Base-by-base conservation (phyloP, 2,113 vertebrate genomes). In the Strigops habroptila region DNA sequence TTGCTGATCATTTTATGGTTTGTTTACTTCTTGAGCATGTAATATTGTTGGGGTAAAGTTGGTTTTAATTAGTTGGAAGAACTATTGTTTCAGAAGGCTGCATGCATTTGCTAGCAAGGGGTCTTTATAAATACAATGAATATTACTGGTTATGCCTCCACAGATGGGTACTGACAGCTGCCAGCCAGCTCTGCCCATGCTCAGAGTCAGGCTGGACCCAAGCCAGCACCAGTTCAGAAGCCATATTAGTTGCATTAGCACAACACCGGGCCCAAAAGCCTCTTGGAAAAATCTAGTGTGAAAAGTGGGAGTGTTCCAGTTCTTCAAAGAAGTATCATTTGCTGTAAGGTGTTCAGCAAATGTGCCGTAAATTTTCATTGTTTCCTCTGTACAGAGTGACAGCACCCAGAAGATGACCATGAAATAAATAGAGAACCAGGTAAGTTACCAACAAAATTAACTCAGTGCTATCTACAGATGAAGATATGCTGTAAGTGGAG, bases 81-180 rank as follows among this genome's bases (percentile, higher is more conserved):
- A 78, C 51, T 76, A 95, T 95, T 97, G 83, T 96, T 96, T 97
- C 93, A 93, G 93, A 92, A 95, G 65, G 78, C 73, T 87, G 77
- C 88, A 75, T 60, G 48, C 73, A 53, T 93, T 94, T 95, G 69
- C 77, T 88, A 95, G 91, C 77, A 81, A 95, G 86, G 52, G 43
- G 48, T 84, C 91, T 88, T 88, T 71, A 60, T 31, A 82, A 92
- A 86, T 18, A 64, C 81, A 83, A 18, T 31, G 60, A 68, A 52
- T 82, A 51, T 68, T 93, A 39, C 4, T 86, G 89, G 83, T 88
- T 96, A 64, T 84, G 93, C 46, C 69, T 84, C 44, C 65, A 43
- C 91, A 95, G 93, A 93, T 93, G 91, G 94, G 94, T 86, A 81
- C 83, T 89, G 88, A 75, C 80, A 96, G 89, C 94, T 93, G 94